Conservation (phyloP, 2,113 vertebrate genomes). For the Mola mola region DNA sequence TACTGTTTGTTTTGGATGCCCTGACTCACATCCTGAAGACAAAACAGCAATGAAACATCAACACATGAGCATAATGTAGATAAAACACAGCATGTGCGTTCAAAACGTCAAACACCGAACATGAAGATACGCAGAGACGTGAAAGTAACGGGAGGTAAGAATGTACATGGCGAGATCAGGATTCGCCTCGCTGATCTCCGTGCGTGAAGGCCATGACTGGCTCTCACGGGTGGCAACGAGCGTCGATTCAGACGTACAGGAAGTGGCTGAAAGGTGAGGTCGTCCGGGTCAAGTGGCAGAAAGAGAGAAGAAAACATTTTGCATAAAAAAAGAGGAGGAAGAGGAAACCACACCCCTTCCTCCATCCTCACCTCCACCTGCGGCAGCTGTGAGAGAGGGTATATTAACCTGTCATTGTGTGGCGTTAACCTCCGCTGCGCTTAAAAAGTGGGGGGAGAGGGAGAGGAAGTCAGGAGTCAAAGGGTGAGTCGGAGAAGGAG, state of each 20-base stretch:
- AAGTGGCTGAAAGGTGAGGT: too few relatives aligned
- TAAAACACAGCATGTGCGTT: slow-evolving; percentile 14
- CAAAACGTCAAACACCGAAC: slow-evolving; percentile 1
- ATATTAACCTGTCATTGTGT: slow-evolving; percentile 77
- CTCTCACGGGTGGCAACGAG: too few relatives aligned
- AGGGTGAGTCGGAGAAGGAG: slow-evolving; percentile 49
- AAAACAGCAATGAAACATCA: slow-evolving; percentile 39
- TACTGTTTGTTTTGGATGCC: slow-evolving; percentile 24
- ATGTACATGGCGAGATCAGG: slow-evolving; percentile 28
- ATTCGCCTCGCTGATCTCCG: neutral
- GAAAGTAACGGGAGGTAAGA: slow-evolving; percentile 1
- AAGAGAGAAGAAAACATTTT: neutral
- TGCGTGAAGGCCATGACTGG: too few relatives aligned
- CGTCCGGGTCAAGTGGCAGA: slow-evolving; percentile 14
- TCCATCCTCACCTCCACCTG: neutral
- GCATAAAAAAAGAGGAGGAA: neutral
- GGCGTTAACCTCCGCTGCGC: slow-evolving; percentile 58
- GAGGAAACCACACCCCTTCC: slow-evolving; percentile 6
- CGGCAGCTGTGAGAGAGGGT: slow-evolving; percentile 18
- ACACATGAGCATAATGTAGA: slow-evolving; percentile 36
- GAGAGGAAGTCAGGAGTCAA: slow-evolving; percentile 34
- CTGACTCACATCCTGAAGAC: slow-evolving; percentile 8
- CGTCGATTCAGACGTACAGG: too few relatives aligned
- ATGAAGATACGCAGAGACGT: slow-evolving; percentile 18
- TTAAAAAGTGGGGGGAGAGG: neutral